These are phyloP conservation scores for Stegastes partitus DNA, from an alignment of 2,113 vertebrate species.

Conservation along the genomic window DNA sequence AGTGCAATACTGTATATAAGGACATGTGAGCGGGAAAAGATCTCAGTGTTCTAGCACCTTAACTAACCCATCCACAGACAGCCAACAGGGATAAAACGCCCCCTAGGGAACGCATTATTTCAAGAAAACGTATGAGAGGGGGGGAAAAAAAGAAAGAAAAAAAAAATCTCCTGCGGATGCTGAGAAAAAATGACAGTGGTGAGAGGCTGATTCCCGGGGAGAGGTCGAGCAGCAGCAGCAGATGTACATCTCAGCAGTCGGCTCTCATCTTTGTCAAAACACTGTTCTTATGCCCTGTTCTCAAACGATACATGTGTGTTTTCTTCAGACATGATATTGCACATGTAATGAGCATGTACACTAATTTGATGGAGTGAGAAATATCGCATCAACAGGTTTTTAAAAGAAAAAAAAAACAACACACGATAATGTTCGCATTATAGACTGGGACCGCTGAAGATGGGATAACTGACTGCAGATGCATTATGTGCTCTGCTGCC, in stretches of 20 bases:
- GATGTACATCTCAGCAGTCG: conserved; percentile 40
- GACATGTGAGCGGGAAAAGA: neutral
- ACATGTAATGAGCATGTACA: neutral
- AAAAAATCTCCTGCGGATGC: conserved; percentile 23
- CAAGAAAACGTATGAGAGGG: conserved; percentile 15
- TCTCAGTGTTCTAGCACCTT: conserved; percentile 32
- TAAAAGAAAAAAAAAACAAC: neutral
- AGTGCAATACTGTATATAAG: neutral
- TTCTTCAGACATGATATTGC: conserved; percentile 2
- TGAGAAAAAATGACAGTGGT: conserved; percentile 26
- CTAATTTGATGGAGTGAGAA: too few relatives aligned
- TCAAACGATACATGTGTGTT: conserved; percentile 3
- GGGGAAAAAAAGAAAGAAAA: too few relatives aligned
- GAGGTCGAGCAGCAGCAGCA: conserved; percentile 42
- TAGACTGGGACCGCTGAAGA: conserved; percentile 14
- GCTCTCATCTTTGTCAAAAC: conserved; percentile 39
- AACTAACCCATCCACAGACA: conserved; percentile 29
- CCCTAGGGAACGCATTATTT: conserved; percentile 52
- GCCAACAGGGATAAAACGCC: conserved; percentile 43
- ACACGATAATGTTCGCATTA: neutral
- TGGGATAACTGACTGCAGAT: conserved; percentile 42
- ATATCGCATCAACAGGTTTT: neutral
- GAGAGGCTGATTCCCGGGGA: conserved; percentile 32
- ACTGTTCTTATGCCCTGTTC: neutral
- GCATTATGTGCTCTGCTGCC: conserved; percentile 59